phyloP scores from a whole-genome alignment of 1,140 invertebrate species.

The Rhizoglyphus robini region DNA sequence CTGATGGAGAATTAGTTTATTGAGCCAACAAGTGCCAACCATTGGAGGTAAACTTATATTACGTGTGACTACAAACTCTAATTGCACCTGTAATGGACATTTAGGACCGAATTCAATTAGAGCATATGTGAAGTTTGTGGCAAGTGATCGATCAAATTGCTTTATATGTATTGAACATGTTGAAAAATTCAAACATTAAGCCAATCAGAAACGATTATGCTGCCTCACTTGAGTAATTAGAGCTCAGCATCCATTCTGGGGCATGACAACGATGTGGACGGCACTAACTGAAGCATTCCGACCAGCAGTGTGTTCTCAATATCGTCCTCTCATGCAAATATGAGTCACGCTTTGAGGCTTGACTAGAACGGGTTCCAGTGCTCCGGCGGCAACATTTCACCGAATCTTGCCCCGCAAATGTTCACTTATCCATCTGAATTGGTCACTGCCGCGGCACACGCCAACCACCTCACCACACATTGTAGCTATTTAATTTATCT shows the following conservation, averaged over 20 bases:
- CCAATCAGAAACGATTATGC: constrained; percentile 1
- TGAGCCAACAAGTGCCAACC: background rate
- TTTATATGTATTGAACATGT: constrained; percentile 14
- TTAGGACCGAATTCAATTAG: background rate
- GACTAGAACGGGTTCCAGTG: background rate
- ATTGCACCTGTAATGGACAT: constrained; percentile 10
- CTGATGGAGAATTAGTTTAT: constrained; percentile 2
- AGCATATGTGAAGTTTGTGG: constrained; percentile 1
- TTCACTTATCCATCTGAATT: background rate
- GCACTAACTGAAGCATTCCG: background rate
- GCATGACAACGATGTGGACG: background rate
- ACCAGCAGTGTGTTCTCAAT: background rate
- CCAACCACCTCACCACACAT: background rate
- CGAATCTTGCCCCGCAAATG: background rate
- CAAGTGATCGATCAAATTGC: constrained; percentile 4
- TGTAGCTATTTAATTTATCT: background rate
- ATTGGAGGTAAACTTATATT: background rate
- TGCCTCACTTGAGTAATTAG: background rate
- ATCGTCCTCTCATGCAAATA: background rate
- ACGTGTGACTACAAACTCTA: background rate
- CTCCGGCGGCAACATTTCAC: background rate
- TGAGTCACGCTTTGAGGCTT: background rate
- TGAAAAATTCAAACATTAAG: constrained; percentile 1
- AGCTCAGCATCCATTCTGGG: background rate
- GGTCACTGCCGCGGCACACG: background rate